phyloP scores from a whole-genome alignment of 2,888 invertebrate species.

The Tetropium fuscum region DNA sequence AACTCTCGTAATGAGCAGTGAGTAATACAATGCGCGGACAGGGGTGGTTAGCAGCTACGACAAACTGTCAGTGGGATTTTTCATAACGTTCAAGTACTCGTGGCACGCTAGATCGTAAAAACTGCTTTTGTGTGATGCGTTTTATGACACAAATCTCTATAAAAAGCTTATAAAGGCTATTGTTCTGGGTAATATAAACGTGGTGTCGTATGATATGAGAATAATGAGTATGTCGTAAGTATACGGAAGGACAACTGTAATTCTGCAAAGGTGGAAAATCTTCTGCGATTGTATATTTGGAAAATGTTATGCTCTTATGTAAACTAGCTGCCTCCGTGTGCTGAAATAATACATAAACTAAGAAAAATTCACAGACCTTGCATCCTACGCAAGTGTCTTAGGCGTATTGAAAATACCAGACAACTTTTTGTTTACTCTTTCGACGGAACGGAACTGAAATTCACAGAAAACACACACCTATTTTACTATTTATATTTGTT shows the following conservation, averaged over 20 bases:
- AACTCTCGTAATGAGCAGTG: constrained; percentile 18
- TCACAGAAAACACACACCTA: too few species aligned
- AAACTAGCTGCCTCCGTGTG: too few species aligned
- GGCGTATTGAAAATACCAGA: neutral
- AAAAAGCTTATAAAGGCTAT: constrained; percentile 22
- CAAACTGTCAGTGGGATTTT: constrained; percentile 18
- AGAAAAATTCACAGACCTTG: too few species aligned
- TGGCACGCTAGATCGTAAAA: constrained; percentile 20
- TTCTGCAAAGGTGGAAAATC: too few species aligned
- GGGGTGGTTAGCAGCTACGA: neutral
- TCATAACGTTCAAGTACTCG: constrained; percentile 24
- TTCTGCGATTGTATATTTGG: too few species aligned
- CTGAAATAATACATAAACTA: too few species aligned
- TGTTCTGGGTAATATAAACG: constrained; percentile 10
- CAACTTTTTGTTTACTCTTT: too few species aligned
- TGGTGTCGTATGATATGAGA: neutral
- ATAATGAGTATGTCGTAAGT: too few species aligned
- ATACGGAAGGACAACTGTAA: too few species aligned
- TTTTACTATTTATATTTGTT: too few species aligned
- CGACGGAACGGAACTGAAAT: too few species aligned
- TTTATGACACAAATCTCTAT: constrained; percentile 18
- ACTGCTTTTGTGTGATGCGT: constrained; percentile 17
- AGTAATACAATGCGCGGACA: constrained; percentile 1
- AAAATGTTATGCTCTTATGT: too few species aligned
- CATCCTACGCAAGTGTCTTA: neutral